Evolutionary conservation across 2,113 vertebrate species (phyloP).

Genomic region (Machaerirhynchus nigripectus): DNA sequence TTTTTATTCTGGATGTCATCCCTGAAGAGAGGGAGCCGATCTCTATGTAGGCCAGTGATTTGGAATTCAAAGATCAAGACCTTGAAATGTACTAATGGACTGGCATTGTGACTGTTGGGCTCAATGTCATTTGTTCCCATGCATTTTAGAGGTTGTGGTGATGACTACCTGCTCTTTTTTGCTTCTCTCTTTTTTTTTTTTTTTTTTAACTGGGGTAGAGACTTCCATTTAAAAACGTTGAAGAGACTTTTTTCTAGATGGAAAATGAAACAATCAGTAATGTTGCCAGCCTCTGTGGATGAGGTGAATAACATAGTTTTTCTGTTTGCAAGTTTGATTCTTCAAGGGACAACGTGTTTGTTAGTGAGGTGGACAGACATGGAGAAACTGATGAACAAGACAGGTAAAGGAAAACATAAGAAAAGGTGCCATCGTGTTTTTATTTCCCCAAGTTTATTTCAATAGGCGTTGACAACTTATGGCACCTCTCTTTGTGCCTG

Average conservation of each 20-base stretch:
- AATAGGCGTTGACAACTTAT: background rate
- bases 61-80: background rate
- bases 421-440: fast-evolving
- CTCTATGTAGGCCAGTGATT: background rate
- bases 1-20: background rate
- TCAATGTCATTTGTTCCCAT: background rate
- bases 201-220: background rate
- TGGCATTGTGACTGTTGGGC: background rate
- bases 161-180: background rate
- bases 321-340: background rate
- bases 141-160: background rate
- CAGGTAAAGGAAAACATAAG: background rate
- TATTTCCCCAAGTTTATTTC: background rate
- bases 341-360: background rate
- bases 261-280: background rate
- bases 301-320: background rate
- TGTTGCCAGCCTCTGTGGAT: background rate
- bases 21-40: background rate
- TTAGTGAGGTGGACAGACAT: background rate
- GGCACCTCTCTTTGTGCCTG: background rate
- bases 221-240: background rate
- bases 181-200: too few relatives aligned
- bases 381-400: background rate
- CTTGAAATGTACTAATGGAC: background rate
- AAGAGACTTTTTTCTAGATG: background rate